These are phyloP conservation scores for Morone chrysops DNA, from an alignment of 2,113 vertebrate genomes.

Conservation along the genomic window DNA sequence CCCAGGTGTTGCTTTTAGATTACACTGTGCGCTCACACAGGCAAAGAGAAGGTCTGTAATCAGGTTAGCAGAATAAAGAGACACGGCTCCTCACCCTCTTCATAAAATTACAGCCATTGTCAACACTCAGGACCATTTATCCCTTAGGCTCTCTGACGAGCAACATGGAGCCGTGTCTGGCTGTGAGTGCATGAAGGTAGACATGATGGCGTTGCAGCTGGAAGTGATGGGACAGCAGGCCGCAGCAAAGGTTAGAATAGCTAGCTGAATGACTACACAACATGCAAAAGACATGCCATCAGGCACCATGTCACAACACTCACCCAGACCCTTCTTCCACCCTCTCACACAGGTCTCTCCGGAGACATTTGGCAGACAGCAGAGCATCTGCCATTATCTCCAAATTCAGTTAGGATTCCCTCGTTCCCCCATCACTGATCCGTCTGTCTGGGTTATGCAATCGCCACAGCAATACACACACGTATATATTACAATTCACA, in stretches of 20 bases:
- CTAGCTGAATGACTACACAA: slow-evolving; percentile 78
- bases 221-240: slow-evolving; percentile 39
- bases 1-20: slow-evolving; percentile 85
- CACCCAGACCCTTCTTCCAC: slow-evolving; percentile 79
- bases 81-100: slow-evolving; percentile 76
- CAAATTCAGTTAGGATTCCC: slow-evolving; percentile 80
- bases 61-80: slow-evolving; percentile 81
- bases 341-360: slow-evolving; percentile 62
- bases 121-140: slow-evolving; percentile 81
- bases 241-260: slow-evolving; percentile 70
- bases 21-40: slow-evolving; percentile 76
- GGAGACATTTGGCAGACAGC: slow-evolving; percentile 79
- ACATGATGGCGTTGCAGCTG: not conserved
- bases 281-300: slow-evolving; percentile 70
- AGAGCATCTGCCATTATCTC: slow-evolving; percentile 81
- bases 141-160: slow-evolving; percentile 81
- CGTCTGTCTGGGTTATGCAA: slow-evolving; percentile 57
- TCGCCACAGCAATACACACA: slow-evolving; percentile 4
- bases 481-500: slow-evolving; percentile 32
- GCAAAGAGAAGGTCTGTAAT: slow-evolving; percentile 81
- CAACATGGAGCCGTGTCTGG: slow-evolving; percentile 76
- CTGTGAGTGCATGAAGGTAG: slow-evolving; percentile 57
- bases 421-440: slow-evolving; percentile 44
- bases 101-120: slow-evolving; percentile 83
- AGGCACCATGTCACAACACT: slow-evolving; percentile 58